Percentiles rank a stretch among this genome's conserved stretches.
Conservation (phyloP, 2,113 vertebrate genomes). For the Paradisaea rubra region DNA sequence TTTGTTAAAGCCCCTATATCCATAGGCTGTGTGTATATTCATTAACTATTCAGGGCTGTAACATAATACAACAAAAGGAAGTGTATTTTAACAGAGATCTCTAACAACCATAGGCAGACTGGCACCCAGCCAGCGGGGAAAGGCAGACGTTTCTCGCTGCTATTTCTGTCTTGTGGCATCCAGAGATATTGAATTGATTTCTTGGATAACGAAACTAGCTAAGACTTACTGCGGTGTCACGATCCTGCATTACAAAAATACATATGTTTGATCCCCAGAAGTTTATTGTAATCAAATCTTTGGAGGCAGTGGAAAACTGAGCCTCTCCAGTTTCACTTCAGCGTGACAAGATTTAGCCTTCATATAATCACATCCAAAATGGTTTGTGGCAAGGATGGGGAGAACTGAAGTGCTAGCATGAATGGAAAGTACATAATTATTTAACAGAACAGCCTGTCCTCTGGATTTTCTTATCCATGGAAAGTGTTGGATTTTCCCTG, state of each 20-base stretch:
- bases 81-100: constrained; percentile 22
- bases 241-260: background rate
- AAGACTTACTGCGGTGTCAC: background rate
- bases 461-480: background rate
- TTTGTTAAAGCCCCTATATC: constrained; percentile 45
- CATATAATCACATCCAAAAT: background rate
- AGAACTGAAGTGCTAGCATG: background rate
- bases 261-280: background rate
- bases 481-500: background rate
- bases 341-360: background rate
- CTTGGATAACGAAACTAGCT: background rate
- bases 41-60: constrained; percentile 41
- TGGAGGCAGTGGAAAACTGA: background rate
- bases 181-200: background rate
- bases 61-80: constrained; percentile 52
- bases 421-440: background rate
- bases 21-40: constrained; percentile 28
- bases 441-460: background rate
- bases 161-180: constrained; percentile 29
- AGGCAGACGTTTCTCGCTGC: background rate
- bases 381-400: background rate
- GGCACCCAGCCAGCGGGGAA: background rate
- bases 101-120: background rate
- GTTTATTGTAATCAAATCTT: constrained; percentile 1
- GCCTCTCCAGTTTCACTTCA: background rate